These are phyloP conservation scores for Labia minor DNA, from an alignment of 2,888 invertebrate species.

Conservation along the genomic window DNA sequence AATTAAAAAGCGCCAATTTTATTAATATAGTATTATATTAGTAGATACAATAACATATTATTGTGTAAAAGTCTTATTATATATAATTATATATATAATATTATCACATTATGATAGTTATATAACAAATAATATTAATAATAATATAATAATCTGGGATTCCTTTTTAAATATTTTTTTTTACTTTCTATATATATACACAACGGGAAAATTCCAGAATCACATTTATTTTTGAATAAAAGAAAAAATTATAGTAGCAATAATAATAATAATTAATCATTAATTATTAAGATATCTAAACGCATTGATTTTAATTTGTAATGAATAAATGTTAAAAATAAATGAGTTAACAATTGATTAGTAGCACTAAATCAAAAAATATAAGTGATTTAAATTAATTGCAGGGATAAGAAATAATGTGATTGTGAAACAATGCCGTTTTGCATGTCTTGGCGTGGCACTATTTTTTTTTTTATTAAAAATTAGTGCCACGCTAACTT, in stretches of 20 bases:
- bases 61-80: neutral
- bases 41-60: neutral
- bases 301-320: too few relatives aligned
- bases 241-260: too few relatives aligned
- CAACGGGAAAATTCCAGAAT: slow-evolving; percentile 3
- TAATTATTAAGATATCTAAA: too few relatives aligned
- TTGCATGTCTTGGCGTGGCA: neutral
- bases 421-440: slow-evolving; percentile 6
- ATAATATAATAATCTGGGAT: too few relatives aligned
- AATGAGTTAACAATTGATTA: too few relatives aligned
- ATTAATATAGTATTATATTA: neutral
- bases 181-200: neutral
- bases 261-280: too few relatives aligned
- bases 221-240: neutral
- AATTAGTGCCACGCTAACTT: neutral
- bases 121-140: too few relatives aligned
- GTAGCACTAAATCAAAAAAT: too few relatives aligned
- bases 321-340: too few relatives aligned
- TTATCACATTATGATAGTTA: neutral
- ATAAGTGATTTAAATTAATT: too few relatives aligned
- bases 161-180: neutral
- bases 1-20: neutral
- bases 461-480: neutral
- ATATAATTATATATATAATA: neutral
- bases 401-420: neutral